phyloP scores from a whole-genome alignment of 2,797 vertebrate genomes.

The Acanthurus tractus region DNA sequence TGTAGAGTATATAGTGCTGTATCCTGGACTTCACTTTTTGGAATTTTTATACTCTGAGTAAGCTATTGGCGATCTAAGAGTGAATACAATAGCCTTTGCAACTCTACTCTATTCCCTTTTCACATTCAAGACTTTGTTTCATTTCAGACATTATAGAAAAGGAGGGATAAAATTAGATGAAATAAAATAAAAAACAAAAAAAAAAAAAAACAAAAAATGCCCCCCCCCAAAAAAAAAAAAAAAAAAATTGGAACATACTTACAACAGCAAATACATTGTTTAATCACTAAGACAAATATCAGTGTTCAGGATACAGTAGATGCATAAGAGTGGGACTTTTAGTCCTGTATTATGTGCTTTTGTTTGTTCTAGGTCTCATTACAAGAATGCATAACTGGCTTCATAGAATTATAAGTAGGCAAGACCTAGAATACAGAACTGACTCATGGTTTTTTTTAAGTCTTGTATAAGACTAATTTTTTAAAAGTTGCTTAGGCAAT shows the following conservation, averaged over 20 bases:
- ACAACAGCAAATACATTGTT: neutral
- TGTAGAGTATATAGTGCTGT: neutral
- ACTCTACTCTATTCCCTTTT: slow-evolving; percentile 24
- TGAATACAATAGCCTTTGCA: slow-evolving; percentile 6
- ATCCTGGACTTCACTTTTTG: neutral
- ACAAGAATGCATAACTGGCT: slow-evolving; percentile 6
- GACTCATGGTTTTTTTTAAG: slow-evolving; percentile 21
- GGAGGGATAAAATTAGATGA: no score
- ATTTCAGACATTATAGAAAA: slow-evolving; percentile 36
- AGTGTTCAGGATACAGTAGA: slow-evolving; percentile 24
- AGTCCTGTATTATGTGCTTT: slow-evolving; percentile 38
- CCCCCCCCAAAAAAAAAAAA: slow-evolving; percentile 24
- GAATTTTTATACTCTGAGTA: neutral
- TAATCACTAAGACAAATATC: slow-evolving; percentile 8
- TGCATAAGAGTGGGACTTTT: slow-evolving; percentile 15
- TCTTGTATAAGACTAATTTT: slow-evolving; percentile 32
- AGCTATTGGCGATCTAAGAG: slow-evolving; percentile 19
- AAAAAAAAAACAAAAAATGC: slow-evolving; percentile 20
- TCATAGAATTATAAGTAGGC: slow-evolving; percentile 4
- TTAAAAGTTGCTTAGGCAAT: slow-evolving; percentile 44
- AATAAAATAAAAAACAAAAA: slow-evolving; percentile 21
- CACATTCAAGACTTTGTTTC: slow-evolving; percentile 19
- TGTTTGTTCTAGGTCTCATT: slow-evolving; percentile 37
- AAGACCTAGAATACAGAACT: slow-evolving; percentile 23
- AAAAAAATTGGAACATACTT: slow-evolving; percentile 1